A percentile compares a stretch with the other conserved stretches of the same genome.
Conservation (phyloP, 2,888 invertebrate species). For the Scotopteryx bipunctaria region DNA sequence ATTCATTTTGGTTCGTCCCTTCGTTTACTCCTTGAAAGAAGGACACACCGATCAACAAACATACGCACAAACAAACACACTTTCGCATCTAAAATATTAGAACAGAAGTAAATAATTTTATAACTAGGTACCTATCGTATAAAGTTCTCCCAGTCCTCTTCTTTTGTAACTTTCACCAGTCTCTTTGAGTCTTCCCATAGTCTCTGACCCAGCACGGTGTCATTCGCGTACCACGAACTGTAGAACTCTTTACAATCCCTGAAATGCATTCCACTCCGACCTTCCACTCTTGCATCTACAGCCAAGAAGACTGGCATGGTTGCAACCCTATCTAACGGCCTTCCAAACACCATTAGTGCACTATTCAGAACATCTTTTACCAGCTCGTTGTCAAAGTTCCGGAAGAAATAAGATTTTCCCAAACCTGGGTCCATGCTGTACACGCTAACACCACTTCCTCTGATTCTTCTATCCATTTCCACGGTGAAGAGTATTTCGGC, state of each 20-base stretch:
- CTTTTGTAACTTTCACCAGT: slow-evolving; percentile 49
- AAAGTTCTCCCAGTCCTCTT: slow-evolving; percentile 59
- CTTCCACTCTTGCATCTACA: slow-evolving; percentile 51
- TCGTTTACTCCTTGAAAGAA: too few relatives aligned
- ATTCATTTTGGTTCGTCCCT: too few relatives aligned
- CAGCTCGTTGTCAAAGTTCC: slow-evolving; percentile 61
- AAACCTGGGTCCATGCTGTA: slow-evolving; percentile 94
- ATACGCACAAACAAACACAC: too few relatives aligned
- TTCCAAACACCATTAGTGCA: slow-evolving; percentile 50
- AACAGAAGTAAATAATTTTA: neutral
- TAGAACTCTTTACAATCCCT: slow-evolving; percentile 63
- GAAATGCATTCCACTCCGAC: slow-evolving; percentile 62
- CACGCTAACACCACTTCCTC: slow-evolving; percentile 85
- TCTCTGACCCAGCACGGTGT: slow-evolving; percentile 46
- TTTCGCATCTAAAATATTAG: too few relatives aligned
- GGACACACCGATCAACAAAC: too few relatives aligned
- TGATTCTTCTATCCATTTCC: slow-evolving; percentile 75
- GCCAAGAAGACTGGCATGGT: slow-evolving; percentile 63
- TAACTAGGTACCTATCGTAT: neutral
- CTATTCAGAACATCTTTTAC: slow-evolving; percentile 46
- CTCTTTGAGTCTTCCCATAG: slow-evolving; percentile 61
- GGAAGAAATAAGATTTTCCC: slow-evolving; percentile 90
- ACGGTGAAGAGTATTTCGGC: slow-evolving; percentile 63
- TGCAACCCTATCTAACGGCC: slow-evolving; percentile 53
- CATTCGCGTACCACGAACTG: slow-evolving; percentile 69